Percentiles rank a stretch among this genome's conserved stretches.
These are phyloP conservation scores for Cotesia glomerata DNA, from an alignment of 1,140 invertebrate genomes.

Conservation along the genomic window DNA sequence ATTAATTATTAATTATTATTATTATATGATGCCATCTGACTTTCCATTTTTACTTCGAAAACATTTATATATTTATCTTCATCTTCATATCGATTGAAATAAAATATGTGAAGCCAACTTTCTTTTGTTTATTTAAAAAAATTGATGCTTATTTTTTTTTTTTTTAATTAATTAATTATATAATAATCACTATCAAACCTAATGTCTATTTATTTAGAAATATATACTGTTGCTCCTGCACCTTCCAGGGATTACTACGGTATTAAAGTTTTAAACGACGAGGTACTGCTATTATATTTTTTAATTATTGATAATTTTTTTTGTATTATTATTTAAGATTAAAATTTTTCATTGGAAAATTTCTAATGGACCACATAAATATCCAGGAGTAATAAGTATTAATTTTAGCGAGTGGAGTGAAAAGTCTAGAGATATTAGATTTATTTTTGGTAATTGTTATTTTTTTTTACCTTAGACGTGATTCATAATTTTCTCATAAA, in stretches of 20 bases:
- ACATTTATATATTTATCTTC: constrained; percentile 64
- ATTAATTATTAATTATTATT: too few relatives aligned
- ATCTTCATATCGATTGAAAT: constrained; percentile 63
- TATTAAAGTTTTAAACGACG: constrained; percentile 41
- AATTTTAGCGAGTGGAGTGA: constrained; percentile 49
- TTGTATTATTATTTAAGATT: constrained; percentile 18
- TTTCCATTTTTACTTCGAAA: constrained; percentile 62
- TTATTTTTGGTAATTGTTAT: constrained; percentile 48
- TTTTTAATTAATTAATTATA: neutral
- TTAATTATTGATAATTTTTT: constrained; percentile 12
- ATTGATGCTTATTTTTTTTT: constrained; percentile 8
- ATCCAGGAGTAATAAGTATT: constrained; percentile 40
- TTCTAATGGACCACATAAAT: constrained; percentile 56
- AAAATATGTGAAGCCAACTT: constrained; percentile 54
- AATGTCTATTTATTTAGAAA: constrained; percentile 46
- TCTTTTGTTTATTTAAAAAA: constrained; percentile 7
- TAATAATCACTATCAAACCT: constrained; percentile 33
- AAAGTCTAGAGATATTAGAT: constrained; percentile 48
- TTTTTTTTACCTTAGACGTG: neutral
- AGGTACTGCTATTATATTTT: constrained; percentile 37
- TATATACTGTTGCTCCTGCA: constrained; percentile 57
- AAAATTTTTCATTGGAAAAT: constrained; percentile 56
- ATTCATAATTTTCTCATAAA: neutral
- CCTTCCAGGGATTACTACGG: constrained; percentile 63
- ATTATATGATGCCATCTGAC: constrained; percentile 51